A percentile compares a stretch with the other conserved stretches of the same genome.
Conservation (phyloP, 2,888 invertebrate genomes). For the Torymus aiolomorphi region DNA sequence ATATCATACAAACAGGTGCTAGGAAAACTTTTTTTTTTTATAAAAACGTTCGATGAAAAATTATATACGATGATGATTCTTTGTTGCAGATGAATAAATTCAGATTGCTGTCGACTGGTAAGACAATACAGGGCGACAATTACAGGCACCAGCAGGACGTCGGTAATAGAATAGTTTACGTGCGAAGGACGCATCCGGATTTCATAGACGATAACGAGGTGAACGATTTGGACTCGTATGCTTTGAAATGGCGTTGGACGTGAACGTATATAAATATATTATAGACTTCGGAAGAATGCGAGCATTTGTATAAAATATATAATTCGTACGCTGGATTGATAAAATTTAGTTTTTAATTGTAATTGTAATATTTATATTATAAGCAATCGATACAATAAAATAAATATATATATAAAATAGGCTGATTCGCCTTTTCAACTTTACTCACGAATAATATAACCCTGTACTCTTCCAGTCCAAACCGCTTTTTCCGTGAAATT, state of each 20-base stretch:
- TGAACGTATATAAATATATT: too few species aligned
- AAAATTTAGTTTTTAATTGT: too few species aligned
- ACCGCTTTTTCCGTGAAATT: too few species aligned
- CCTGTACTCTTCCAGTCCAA: too few species aligned
- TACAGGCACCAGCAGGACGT: slow-evolving; percentile 82
- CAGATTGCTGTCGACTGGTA: slow-evolving; percentile 80
- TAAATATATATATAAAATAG: too few species aligned
- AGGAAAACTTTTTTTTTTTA: neutral
- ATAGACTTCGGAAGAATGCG: too few species aligned
- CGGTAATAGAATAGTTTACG: slow-evolving; percentile 83
- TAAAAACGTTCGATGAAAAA: neutral
- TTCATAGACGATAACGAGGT: slow-evolving; percentile 57
- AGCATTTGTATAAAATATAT: too few species aligned
- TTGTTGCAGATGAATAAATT: slow-evolving; percentile 80
- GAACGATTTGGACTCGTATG: slow-evolving; percentile 59
- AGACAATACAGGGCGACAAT: slow-evolving; percentile 83
- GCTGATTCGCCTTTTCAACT: too few species aligned
- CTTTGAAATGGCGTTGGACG: slow-evolving; percentile 64
- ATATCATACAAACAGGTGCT: slow-evolving; percentile 84
- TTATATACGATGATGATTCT: slow-evolving; percentile 2
- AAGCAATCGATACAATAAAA: too few species aligned
- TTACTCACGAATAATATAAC: too few species aligned
- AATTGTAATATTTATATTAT: too few species aligned
- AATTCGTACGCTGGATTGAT: too few species aligned
- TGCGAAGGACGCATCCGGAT: slow-evolving; percentile 75